Evolutionary conservation across 2,797 vertebrate genomes (phyloP), one percentile per base, ranked within the genome.

Genomic region (Peromyscus aztecus): DNA sequence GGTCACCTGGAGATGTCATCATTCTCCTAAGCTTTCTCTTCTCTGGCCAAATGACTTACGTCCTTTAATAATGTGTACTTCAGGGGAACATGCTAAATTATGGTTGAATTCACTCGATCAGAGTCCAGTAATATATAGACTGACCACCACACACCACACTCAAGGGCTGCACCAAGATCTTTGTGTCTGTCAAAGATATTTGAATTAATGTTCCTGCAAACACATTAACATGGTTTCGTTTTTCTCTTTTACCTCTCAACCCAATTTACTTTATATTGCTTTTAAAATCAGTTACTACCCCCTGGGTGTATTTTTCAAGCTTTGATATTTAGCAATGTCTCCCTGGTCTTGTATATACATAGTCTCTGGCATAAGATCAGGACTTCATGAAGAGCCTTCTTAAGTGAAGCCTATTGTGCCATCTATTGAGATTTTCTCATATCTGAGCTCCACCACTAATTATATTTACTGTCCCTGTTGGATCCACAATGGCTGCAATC

Each of bases 401-500:
- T 73, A 57, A 80, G 85, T 91, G 84, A 75, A 46, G 19, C 21
- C 61, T 63, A 88, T 31, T 95, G 34, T 75, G 71, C 17, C 21
- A 78, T 76, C 46, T 76, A 85, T 11, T 83, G 87, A 65, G 69
- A 73, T 77, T 92, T 92, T 87, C 31, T 93, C 43, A 75, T 89
- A 95, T 75, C 61, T 31, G 65, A 82, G 86, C 16, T 96, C 37
- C 55, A 24, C 90, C 69, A 96, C 37, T 89, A 94, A 94, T n/a
- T 67, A 43, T 86, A 92, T 96, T 93, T 95, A 84, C 49, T 83
- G 14, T 76, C 34, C 24, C 83, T 63, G 4, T 43, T 65, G 67
- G 67, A 29, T 92, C 43, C 75, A 92, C 43, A 34, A 27, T 61
- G 82, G 52, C 83, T 94, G 40, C 13, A 82, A 76, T 76, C 21